Evolutionary conservation across 1,140 invertebrate species (phyloP).

Genomic region (Drosophila rufa): DNA sequence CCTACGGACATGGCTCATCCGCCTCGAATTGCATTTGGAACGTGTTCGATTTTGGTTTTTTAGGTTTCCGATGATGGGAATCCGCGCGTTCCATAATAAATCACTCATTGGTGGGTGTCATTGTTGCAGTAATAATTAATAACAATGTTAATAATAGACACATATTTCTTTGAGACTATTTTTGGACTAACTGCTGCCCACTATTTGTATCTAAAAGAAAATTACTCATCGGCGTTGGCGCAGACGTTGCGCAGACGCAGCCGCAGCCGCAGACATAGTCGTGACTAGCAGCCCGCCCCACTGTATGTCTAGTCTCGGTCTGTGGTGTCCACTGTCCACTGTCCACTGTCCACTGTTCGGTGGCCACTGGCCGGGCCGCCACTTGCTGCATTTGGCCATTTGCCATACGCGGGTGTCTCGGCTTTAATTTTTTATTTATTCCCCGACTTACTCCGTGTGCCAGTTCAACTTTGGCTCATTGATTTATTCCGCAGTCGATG

Average conservation of each 20-base stretch:
- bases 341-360: conserved; percentile 11
- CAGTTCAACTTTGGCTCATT: conserved; percentile 62
- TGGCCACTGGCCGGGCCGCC: conserved; percentile 23
- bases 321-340: conserved; percentile 12
- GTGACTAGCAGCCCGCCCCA: conserved; percentile 40
- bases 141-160: conserved; percentile 37
- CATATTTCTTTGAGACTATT: conserved; percentile 25
- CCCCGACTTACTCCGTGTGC: conserved; percentile 30
- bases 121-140: conserved; percentile 46
- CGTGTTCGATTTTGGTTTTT: conserved; percentile 31
- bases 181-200: conserved; percentile 31
- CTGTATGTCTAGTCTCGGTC: conserved; percentile 11
- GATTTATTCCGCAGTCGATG: conserved; percentile 64
- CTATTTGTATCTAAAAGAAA: conserved; percentile 17
- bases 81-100: conserved; percentile 30
- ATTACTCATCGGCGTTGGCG: conserved; percentile 50
- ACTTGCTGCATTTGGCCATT: conserved; percentile 61
- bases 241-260: conserved; percentile 50
- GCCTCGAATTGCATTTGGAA: conserved; percentile 28
- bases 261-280: conserved; percentile 30
- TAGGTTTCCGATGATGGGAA: conserved; percentile 6
- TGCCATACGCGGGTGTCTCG: conserved; percentile 70
- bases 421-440: conserved; percentile 38
- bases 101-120: conserved; percentile 52
- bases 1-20: conserved; percentile 45